Evolutionary conservation across 2,888 invertebrate species (phyloP).

Genomic region (Leptinotarsa juncta): DNA sequence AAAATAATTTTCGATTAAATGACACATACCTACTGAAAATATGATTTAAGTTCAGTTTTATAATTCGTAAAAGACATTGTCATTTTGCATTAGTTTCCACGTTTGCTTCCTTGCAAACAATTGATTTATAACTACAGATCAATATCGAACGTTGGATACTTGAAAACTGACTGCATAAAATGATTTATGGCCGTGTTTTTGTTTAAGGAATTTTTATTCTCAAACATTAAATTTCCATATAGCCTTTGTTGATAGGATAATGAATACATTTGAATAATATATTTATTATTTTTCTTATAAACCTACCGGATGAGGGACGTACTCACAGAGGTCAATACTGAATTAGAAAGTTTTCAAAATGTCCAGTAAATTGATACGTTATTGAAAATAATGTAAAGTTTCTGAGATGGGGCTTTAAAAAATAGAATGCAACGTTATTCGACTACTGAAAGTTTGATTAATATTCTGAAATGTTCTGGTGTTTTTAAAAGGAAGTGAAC

Average conservation of each 20-base stretch:
- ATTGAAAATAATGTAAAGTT: neutral
- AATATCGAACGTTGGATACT: neutral
- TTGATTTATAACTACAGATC: neutral
- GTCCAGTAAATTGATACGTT: neutral
- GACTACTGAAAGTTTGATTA: no score
- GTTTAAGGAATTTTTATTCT: neutral
- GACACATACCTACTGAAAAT: no score
- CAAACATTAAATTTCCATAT: neutral
- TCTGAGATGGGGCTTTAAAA: no score
- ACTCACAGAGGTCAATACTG: neutral
- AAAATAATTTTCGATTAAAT: no score
- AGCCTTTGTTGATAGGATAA: slow-evolving; percentile 12
- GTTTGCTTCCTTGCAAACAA: no score
- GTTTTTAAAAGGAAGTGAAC: no score
- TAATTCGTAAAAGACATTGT: no score
- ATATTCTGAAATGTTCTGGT: no score
- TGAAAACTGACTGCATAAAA: neutral
- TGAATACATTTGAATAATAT: slow-evolving; percentile 13
- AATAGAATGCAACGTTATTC: no score
- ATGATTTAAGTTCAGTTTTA: no score
- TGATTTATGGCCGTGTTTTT: slow-evolving; percentile 8
- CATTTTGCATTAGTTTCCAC: no score
- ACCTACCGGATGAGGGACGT: neutral
- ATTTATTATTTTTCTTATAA: slow-evolving; percentile 7
- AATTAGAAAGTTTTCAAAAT: neutral